Base-by-base conservation (phyloP, 1,140 invertebrate genomes). In the Mylabris phalerata region DNA sequence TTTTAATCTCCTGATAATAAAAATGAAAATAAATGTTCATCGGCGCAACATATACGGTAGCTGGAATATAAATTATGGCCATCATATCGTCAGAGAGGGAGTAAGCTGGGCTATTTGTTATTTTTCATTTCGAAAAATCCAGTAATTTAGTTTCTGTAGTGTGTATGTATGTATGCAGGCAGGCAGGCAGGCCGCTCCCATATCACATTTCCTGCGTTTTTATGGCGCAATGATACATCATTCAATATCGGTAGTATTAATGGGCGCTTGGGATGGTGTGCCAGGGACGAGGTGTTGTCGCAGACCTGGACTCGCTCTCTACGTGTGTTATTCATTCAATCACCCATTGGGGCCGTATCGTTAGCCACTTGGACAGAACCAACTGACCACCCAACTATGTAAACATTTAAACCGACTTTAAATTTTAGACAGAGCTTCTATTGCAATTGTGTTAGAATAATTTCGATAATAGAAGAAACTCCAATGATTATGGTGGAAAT, bases 121-220 rank as follows among this genome's bases (percentile, higher is more conserved):
- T 73, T 73, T 73, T 73, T 72, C 71, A 73, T 73, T 73, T 73
- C 69, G 70, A 71, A 72, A 72, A 73, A 72, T 72, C 71, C 70
- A 70, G 71, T 68, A 71, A 72, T 72, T 72, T 72, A 72, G 70
- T 71, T 73, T 71, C 65, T 68, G 68, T 67, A 71, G 65, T 67
- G 65, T 68, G 67, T 42, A 10, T 62, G 67, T 32, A 32, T 32
- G 32, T 32, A 66, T 68, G 67, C 10, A 42, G 61, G 67, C 67
- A 65, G 66, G 67, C 10, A 42, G 61, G 67, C 67, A 65, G 66
- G 64, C 66, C 66, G 65, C 63, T 70, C 68, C 69, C 71, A 67
- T 73, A 73, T 73, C 71, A 69, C 70, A 71, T 73, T 73, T 73
- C 71, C 71, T 72, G 71, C 62, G 66, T 73, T 73, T 73, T 73